These are phyloP conservation scores for Colletes gigas DNA, from an alignment of 1,140 invertebrate species.

Conservation along the genomic window DNA sequence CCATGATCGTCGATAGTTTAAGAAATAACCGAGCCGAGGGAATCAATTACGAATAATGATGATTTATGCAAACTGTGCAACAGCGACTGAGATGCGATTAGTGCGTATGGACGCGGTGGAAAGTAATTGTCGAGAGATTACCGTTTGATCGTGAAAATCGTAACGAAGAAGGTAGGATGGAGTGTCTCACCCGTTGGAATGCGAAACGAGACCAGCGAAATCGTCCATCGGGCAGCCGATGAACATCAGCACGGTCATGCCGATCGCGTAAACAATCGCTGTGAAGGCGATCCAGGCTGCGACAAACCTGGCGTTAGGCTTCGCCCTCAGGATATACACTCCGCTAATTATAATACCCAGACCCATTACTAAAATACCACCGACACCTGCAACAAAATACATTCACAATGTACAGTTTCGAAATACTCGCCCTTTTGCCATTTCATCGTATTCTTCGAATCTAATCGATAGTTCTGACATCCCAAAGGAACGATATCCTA, in stretches of 20 bases:
- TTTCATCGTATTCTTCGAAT: no score
- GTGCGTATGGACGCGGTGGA: no score
- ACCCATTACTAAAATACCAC: conserved; percentile 96
- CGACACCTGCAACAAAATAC: conserved; percentile 87
- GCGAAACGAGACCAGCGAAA: conserved; percentile 86
- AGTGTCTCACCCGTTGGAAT: conserved; percentile 74
- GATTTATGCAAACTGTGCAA: neutral
- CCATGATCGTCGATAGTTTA: no score
- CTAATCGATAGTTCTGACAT: no score
- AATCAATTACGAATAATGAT: neutral
- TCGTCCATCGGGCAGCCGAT: conserved; percentile 93
- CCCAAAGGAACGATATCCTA: no score
- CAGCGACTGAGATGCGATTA: neutral
- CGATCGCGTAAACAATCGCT: conserved; percentile 91
- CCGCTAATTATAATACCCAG: conserved; percentile 93
- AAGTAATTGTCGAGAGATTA: neutral
- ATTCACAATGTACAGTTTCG: no score
- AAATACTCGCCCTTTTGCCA: no score
- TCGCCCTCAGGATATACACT: conserved; percentile 90
- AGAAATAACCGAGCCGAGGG: no score
- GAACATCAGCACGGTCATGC: conserved; percentile 94
- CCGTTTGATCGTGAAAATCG: neutral
- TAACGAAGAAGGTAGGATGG: neutral
- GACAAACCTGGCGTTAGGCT: conserved; percentile 91
- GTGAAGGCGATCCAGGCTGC: conserved; percentile 95